Evolutionary conservation across 2,888 invertebrate species (phyloP).

Genomic region (Diarsia rubi): DNA sequence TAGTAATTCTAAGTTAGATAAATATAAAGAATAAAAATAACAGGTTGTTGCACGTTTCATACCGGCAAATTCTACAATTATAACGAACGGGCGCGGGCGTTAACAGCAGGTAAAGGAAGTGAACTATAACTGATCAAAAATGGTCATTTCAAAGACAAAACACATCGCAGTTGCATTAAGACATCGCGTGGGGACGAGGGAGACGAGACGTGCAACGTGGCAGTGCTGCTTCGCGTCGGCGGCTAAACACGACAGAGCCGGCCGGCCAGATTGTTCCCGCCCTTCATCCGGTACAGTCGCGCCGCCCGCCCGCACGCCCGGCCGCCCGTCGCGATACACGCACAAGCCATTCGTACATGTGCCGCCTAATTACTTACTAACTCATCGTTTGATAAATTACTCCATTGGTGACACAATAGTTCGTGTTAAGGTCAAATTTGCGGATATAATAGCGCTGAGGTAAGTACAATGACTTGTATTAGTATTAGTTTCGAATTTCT

Average conservation of each 20-base stretch:
- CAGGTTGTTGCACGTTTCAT: no score
- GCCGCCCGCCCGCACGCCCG: constrained; percentile 72
- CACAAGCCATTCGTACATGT: constrained; percentile 67
- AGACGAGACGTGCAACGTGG: constrained; percentile 50
- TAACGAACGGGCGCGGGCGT: not conserved
- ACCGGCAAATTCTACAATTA: not conserved
- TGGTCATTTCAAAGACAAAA: constrained; percentile 21
- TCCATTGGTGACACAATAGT: constrained; percentile 66
- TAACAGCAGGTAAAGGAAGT: not conserved
- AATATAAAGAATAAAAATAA: no score
- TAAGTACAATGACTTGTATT: constrained; percentile 69
- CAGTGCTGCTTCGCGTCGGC: constrained; percentile 51
- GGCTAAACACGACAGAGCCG: constrained; percentile 50
- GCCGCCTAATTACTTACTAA: constrained; percentile 67
- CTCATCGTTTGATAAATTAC: constrained; percentile 68
- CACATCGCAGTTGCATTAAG: constrained; percentile 28
- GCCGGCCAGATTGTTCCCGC: constrained; percentile 77
- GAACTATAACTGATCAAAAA: constrained; percentile 8
- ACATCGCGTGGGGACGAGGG: constrained; percentile 11
- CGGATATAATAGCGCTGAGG: constrained; percentile 67
- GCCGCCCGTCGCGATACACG: constrained; percentile 63
- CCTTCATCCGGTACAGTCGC: constrained; percentile 74
- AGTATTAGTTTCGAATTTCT: constrained; percentile 67
- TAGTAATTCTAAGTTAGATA: no score
- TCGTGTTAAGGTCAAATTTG: constrained; percentile 68